These are phyloP conservation scores for Syngnathoides biaculeatus DNA, from an alignment of 2,113 vertebrate species.

Conservation along the genomic window DNA sequence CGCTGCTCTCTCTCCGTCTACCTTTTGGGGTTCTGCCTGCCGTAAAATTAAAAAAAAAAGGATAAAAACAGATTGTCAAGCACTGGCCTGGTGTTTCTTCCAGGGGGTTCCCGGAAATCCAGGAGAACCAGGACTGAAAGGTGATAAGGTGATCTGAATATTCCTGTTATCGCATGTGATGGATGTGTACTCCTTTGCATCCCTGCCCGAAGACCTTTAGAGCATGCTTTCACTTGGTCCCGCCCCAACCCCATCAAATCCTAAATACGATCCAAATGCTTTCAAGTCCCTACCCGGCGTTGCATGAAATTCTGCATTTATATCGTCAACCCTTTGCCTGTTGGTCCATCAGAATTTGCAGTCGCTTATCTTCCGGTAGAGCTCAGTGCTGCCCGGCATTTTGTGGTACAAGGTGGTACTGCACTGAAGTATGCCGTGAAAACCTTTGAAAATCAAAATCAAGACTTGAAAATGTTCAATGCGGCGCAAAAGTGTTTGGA, in stretches of 20 bases:
- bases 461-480: too few species aligned
- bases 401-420: not conserved
- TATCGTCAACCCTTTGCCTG: too few species aligned
- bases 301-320: too few species aligned
- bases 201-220: slow-evolving; percentile 4
- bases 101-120: slow-evolving; percentile 94
- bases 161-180: slow-evolving; percentile 89
- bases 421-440: not conserved
- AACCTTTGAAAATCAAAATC: not conserved
- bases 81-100: slow-evolving; percentile 51
- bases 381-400: not conserved
- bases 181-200: slow-evolving; percentile 49
- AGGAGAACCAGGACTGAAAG: slow-evolving; percentile 99
- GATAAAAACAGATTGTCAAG: not conserved
- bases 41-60: not conserved
- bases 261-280: too few species aligned
- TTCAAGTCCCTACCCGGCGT: too few species aligned
- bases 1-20: not conserved
- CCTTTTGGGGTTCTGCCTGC: not conserved
- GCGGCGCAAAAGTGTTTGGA: too few species aligned
- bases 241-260: not conserved
- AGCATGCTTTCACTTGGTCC: slow-evolving; percentile 29
- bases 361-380: too few species aligned
- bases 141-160: slow-evolving; percentile 99
- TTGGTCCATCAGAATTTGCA: too few species aligned